A percentile compares a stretch with the other conserved stretches of the same genome.
Conservation (phyloP, 2,113 vertebrate genomes). For the Halcyon senegalensis region DNA sequence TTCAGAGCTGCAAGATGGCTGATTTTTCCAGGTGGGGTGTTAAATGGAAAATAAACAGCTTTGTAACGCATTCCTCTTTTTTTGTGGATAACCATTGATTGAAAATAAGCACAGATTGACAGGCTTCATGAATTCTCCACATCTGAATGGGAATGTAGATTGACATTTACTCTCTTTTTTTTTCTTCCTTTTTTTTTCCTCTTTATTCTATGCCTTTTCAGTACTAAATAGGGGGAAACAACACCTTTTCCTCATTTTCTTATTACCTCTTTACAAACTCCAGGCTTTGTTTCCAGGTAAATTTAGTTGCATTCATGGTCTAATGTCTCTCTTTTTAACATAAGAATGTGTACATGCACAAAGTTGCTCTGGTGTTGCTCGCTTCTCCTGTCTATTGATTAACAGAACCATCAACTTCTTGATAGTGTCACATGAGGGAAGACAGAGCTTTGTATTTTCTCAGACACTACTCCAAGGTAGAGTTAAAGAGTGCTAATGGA, state of each 20-base stretch:
- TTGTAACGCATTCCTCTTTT: background rate
- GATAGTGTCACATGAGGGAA: background rate
- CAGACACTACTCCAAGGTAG: background rate
- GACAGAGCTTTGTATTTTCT: background rate
- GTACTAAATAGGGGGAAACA: background rate
- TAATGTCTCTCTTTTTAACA: background rate
- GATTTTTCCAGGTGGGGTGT: background rate
- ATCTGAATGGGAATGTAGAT: background rate
- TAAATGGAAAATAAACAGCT: background rate
- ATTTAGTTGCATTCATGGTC: background rate
- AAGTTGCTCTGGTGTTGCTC: background rate
- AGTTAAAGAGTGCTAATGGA: background rate
- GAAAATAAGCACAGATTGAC: background rate
- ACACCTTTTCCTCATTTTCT: background rate
- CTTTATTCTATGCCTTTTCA: background rate
- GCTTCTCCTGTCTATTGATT: background rate
- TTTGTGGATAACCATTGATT: background rate
- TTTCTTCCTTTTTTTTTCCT: rapidly evolving
- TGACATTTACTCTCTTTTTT: background rate
- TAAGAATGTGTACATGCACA: rapidly evolving
- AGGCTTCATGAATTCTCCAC: background rate
- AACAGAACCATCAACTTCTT: background rate
- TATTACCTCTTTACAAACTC: background rate
- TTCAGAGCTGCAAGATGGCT: background rate
- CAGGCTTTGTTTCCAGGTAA: background rate